These are phyloP conservation scores for Aphrophora alni DNA, from an alignment of 2,888 invertebrate genomes.

Conservation along the genomic window DNA sequence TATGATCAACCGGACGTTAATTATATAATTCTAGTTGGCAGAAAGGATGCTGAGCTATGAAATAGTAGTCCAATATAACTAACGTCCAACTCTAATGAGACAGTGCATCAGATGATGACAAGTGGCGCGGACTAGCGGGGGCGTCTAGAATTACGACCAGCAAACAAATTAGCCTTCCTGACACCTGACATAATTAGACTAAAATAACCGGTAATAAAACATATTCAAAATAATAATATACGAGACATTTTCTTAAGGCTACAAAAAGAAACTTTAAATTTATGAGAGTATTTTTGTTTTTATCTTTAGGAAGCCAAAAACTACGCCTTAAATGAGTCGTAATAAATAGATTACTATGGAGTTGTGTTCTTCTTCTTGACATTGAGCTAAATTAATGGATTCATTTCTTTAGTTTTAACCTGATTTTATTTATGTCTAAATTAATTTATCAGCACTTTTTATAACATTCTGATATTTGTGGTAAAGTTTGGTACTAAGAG, in stretches of 20 bases:
- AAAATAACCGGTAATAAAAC: constrained; percentile 32
- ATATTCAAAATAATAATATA: constrained; percentile 16
- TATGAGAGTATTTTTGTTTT: background rate
- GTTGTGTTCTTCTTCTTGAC: too few species aligned
- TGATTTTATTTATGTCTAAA: too few species aligned
- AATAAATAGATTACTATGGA: too few species aligned
- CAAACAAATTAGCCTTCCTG: background rate
- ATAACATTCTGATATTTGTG: too few species aligned
- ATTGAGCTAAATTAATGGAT: too few species aligned
- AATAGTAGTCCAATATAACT: background rate
- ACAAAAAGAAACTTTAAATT: background rate
- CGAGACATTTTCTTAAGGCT: background rate
- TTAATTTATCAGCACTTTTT: too few species aligned
- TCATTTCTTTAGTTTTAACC: too few species aligned
- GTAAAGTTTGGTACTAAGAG: too few species aligned
- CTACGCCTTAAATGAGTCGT: background rate
- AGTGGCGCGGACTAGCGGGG: background rate
- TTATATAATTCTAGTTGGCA: background rate
- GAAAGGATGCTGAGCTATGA: background rate
- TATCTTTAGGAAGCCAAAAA: background rate
- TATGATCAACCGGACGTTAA: background rate
- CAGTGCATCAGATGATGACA: background rate
- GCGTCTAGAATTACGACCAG: background rate
- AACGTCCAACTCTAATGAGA: background rate
- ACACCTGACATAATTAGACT: constrained; percentile 23